Conservation (phyloP, 2,888 invertebrate genomes). For the Deilephila porcellus region DNA sequence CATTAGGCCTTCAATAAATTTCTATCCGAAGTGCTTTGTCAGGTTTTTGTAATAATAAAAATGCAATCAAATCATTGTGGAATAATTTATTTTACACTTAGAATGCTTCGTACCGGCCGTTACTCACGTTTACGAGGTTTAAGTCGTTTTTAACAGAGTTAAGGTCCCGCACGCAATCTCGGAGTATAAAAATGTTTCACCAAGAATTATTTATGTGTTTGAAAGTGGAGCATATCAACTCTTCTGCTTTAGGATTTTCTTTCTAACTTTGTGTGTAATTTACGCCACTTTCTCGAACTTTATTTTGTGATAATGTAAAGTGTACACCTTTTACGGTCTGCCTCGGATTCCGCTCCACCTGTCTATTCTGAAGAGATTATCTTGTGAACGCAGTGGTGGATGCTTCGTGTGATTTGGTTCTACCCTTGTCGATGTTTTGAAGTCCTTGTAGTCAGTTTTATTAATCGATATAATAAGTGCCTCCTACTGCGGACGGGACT, state of each 20-base stretch:
- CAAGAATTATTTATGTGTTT: conserved; percentile 64
- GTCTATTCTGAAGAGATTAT: not conserved
- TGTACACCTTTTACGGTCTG: not conserved
- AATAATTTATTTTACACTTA: conserved; percentile 67
- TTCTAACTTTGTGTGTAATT: conserved; percentile 3
- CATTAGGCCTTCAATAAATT: conserved; percentile 26
- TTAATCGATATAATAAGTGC: too few species aligned
- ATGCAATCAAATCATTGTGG: conserved; percentile 34
- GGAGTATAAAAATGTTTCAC: conserved; percentile 57
- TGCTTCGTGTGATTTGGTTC: not conserved
- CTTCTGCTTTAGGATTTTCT: conserved; percentile 32
- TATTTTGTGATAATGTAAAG: not conserved
- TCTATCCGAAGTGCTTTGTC: conserved; percentile 14
- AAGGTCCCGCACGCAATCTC: conserved; percentile 72
- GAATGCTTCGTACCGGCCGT: conserved; percentile 54
- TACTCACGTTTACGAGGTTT: conserved; percentile 75
- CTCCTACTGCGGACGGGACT: too few species aligned
- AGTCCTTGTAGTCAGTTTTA: not conserved
- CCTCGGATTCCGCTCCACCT: not conserved
- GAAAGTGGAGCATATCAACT: conserved; percentile 53
- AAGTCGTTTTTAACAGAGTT: conserved; percentile 76
- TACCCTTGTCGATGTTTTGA: not conserved
- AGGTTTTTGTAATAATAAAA: conserved; percentile 30
- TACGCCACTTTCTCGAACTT: conserved; percentile 1
- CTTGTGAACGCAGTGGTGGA: not conserved